Evolutionary conservation across 2,888 invertebrate species (phyloP).

Genomic region (Tethea ocularis): DNA sequence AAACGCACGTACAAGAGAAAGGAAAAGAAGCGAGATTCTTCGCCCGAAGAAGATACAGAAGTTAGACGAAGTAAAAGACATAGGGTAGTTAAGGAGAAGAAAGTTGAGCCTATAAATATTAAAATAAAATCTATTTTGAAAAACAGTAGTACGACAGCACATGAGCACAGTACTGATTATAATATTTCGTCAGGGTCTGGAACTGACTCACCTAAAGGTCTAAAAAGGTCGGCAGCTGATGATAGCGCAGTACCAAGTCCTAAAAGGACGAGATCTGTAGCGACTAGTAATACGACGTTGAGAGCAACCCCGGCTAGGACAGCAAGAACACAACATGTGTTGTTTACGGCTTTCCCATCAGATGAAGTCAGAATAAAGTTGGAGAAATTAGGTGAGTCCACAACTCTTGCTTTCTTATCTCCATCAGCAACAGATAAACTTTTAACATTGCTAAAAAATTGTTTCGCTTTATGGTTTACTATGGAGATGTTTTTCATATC

Average conservation of each 20-base stretch:
- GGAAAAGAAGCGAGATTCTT: constrained; percentile 22
- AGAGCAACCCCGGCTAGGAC: constrained; percentile 49
- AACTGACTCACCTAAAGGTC: constrained; percentile 44
- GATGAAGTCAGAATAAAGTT: constrained; percentile 60
- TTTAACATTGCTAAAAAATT: no score
- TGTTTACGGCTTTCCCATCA: constrained; percentile 69
- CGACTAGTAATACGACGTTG: constrained; percentile 28
- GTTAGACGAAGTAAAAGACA: constrained; percentile 62
- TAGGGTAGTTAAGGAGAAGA: constrained; percentile 37
- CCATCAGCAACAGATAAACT: no score
- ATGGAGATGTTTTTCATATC: no score
- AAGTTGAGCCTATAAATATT: constrained; percentile 28
- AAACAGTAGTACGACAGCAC: constrained; percentile 22
- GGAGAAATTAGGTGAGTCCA: constrained; percentile 62
- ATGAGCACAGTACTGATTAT: constrained; percentile 63
- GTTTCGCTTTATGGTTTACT: no score
- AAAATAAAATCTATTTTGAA: constrained; percentile 39
- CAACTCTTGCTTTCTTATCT: background rate
- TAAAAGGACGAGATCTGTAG: constrained; percentile 49
- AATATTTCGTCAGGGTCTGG: constrained; percentile 52
- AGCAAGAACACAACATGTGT: constrained; percentile 52
- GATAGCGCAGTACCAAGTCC: constrained; percentile 44
- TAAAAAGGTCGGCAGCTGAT: constrained; percentile 48
- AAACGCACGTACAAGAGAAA: constrained; percentile 18
- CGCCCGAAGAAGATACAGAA: constrained; percentile 41